Base-by-base conservation (phyloP, 2,113 vertebrate species). In the Turnix velox region DNA sequence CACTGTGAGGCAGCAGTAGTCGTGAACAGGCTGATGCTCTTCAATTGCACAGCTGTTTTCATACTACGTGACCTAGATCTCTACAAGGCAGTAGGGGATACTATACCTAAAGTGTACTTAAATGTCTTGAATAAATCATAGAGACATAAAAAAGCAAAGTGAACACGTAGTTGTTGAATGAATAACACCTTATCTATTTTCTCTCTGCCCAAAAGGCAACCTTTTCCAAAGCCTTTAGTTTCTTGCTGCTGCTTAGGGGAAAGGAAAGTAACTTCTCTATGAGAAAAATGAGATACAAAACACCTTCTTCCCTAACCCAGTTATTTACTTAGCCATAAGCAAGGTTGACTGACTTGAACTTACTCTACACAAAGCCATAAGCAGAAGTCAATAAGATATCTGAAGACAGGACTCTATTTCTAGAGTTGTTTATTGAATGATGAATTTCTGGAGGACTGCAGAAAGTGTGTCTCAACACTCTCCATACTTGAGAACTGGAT, bases 401-500 rank as follows among this genome's bases (percentile, higher is more conserved):
- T 55, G 48, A 43, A 57, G 6, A 45, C 14, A 66, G 6, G 18
- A 84, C 14, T 9, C 8, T 33, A 55, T 27, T 88, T 67, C 24
- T 31, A 33, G 37, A 62, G 18, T 45, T 73, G 40, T 5, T 28
- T 54, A 19, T 31, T 14, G 31, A 61, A 69, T 28, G 12, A 66
- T 42, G 19, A 75, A 58, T 22, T 58, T 58, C 57, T 58, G 27
- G 12, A 79, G 42, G 31, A 61, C 24, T 46, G 28, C 23, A 76
- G 33, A 63, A 81, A 68, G 69, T 57, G 20, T 24, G 16, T 15
- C 24, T 45, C 37, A 77, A 43, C 18, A 55, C 9, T 0, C 18
- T 58, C 8, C 0, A 0, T 10, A 19, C 52, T 45, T 57, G 22
- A 88, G 15, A 66, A 42, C 8, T 25, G 22, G 25, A 28, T 18